Evolutionary conservation across 2,888 invertebrate species (phyloP), one percentile per base, ranked within the genome.

Genomic region (Rotaria macrura): DNA sequence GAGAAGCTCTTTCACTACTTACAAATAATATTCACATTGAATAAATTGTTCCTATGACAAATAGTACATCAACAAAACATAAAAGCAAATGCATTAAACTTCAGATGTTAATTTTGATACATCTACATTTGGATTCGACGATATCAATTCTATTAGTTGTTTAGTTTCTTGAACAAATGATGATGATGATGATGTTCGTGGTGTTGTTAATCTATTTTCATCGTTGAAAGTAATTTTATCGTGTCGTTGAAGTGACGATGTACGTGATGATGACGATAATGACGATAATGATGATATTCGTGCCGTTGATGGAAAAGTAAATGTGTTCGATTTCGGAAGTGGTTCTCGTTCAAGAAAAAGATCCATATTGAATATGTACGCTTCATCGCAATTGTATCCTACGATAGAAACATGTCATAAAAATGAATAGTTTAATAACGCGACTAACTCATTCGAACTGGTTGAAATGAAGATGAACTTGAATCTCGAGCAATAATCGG

Each of bases 91-190:
- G 2, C 34, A 3, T 79, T 7, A 79, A 4, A 79, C 79, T 43
- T 79, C 79, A 14, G 79, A 79, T 2, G 79, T 43, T 43, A 79
- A 40, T 79, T 17, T 23, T n/a, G 79, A 43, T 79, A 38, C 25
- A 79, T 79, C 79, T 1, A 14, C 12, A n/a, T 40, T 25, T 43
- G 7, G 12, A 43, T 79, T 79, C 25, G n/a, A n/a, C n/a, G 79
- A 43, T 43, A 43, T 43, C 40, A 43, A 43, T n/a, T 40, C 43
- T 25, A 79, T 25, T 43, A 79, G 25, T 79, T 79, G 43, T 79
- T 79, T 79, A 14, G 79, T 79, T 79, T 79, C 79, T 43, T 79
- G 40, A 43, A 79, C 43, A 79, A 79, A 79, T 79, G 79, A 79
- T 12, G 43, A 43, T 25, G 74, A 40, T 40, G 40, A 40, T 12